Evolutionary conservation across 2,113 vertebrate species (phyloP).

Genomic region (Ardeotis arabs): DNA sequence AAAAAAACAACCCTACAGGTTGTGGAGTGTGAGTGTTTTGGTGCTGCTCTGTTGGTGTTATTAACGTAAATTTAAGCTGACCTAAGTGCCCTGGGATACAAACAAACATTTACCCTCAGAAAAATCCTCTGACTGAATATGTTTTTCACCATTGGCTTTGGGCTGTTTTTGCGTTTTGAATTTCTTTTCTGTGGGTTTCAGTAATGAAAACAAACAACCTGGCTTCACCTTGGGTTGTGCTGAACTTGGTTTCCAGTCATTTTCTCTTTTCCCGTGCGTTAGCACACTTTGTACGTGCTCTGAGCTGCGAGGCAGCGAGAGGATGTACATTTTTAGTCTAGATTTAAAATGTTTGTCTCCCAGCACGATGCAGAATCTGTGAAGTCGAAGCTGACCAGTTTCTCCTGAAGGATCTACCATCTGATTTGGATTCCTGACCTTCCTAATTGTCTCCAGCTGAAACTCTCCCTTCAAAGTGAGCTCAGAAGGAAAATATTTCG

Average conservation of each 20-base stretch:
- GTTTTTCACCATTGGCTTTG: background rate
- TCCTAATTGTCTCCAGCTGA: background rate
- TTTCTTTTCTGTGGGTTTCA: conserved; percentile 52
- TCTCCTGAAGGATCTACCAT: background rate
- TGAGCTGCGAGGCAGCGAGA: background rate
- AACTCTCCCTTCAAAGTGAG: background rate
- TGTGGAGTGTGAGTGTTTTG: background rate
- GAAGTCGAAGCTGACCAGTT: background rate
- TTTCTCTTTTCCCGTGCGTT: background rate
- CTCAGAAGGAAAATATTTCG: background rate
- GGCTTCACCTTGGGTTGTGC: conserved; percentile 24
- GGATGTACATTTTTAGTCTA: background rate
- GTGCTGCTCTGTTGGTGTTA: background rate
- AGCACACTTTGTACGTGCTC: too few relatives aligned
- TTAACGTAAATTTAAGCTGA: conserved; percentile 25
- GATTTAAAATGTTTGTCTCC: background rate
- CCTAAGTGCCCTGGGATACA: background rate
- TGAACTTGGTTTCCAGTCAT: background rate
- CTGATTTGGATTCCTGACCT: background rate
- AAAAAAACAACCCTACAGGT: background rate
- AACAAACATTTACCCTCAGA: background rate
- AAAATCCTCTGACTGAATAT: background rate
- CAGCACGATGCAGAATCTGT: background rate
- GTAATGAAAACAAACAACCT: conserved; percentile 38
- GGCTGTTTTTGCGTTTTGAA: background rate